Percentiles rank a stretch among this genome's conserved stretches.
Conservation (phyloP, 2,888 invertebrate species). For the Callimorpha dominula region DNA sequence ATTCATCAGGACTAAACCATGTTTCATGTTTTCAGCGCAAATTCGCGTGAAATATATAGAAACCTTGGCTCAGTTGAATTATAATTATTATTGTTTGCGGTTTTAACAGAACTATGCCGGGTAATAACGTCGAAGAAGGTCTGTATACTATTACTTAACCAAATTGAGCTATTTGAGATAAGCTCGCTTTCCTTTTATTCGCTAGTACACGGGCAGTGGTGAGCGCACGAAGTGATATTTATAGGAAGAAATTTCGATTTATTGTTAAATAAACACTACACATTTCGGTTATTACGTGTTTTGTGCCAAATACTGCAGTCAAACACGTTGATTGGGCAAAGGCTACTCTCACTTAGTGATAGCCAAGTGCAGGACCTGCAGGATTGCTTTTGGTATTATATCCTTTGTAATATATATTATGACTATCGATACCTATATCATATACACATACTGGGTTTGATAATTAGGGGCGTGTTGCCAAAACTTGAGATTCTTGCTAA, state of each 20-base stretch:
- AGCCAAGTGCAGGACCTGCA: too few species aligned
- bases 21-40: constrained; percentile 41
- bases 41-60: constrained; percentile 41
- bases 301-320: too few species aligned
- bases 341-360: too few species aligned
- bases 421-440: background rate
- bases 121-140: constrained; percentile 11
- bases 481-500: background rate
- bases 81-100: constrained; percentile 38
- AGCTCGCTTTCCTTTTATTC: constrained; percentile 14
- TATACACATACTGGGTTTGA: background rate
- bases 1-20: constrained; percentile 55
- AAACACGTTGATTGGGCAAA: too few species aligned
- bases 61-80: constrained; percentile 28
- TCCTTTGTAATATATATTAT: background rate
- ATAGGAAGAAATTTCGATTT: background rate
- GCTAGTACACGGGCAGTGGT: constrained; percentile 13
- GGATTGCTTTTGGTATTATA: background rate
- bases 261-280: background rate
- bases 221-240: constrained; percentile 1
- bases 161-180: constrained; percentile 19
- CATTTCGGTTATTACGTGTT: background rate
- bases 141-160: constrained; percentile 10
- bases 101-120: constrained; percentile 31
- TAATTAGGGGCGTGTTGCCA: background rate